Conservation (phyloP, 2,113 vertebrate species). For the Psittacara wagleri region DNA sequence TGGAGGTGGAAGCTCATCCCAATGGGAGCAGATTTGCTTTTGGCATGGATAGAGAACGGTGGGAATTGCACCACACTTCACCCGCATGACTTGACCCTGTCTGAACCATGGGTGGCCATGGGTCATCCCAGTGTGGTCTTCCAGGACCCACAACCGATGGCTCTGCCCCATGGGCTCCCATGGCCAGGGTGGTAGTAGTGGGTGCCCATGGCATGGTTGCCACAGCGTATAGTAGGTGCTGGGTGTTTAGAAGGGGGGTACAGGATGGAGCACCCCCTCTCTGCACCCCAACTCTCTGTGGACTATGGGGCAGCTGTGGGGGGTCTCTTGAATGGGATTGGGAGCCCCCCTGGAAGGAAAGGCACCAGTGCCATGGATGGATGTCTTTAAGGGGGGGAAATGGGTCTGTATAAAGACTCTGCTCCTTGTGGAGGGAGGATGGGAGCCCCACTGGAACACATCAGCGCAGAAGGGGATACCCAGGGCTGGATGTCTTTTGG, state of each 20-base stretch:
- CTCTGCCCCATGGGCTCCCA: neutral
- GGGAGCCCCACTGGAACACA: neutral
- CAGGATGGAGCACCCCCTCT: neutral
- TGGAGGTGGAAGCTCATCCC: neutral
- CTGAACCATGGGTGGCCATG: accelerated
- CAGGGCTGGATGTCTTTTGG: neutral
- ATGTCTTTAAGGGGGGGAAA: neutral
- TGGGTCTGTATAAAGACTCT: neutral
- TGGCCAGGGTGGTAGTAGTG: neutral
- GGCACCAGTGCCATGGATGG: neutral
- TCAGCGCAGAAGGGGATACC: too few species aligned
- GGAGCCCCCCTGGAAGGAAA: neutral
- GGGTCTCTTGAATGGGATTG: neutral
- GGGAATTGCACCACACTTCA: neutral
- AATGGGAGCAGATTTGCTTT: neutral
- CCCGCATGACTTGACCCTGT: neutral
- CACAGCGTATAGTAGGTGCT: neutral
- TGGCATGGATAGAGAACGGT: neutral
- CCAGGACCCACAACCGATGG: neutral
- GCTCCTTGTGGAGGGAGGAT: neutral
- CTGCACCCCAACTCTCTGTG: neutral
- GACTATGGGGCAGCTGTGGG: neutral
- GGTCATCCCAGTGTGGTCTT: neutral
- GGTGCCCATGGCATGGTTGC: neutral
- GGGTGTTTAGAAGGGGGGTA: neutral